A percentile compares a stretch with the other conserved stretches of the same genome.
Conservation (phyloP, 2,888 invertebrate species). For the Apodemia hepburni region DNA sequence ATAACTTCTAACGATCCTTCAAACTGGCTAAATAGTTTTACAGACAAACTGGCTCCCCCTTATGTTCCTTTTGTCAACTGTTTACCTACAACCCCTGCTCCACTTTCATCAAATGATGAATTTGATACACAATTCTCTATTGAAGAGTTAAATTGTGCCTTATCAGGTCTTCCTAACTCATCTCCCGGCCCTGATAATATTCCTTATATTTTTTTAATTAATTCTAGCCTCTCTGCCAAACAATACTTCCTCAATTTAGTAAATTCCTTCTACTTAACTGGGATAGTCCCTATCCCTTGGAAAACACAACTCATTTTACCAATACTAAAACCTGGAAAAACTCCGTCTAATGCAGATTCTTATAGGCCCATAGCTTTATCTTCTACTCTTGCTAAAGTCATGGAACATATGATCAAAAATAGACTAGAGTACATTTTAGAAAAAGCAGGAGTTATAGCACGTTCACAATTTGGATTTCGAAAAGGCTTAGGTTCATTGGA, state of each 20-base stretch:
- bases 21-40: conserved; percentile 13
- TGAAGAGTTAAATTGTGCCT: conserved; percentile 20
- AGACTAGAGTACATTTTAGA: conserved; percentile 1
- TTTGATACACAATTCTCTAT: conserved; percentile 25
- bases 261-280: conserved; percentile 19
- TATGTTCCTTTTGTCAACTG: background rate
- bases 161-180: conserved; percentile 23
- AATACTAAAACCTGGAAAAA: conserved; percentile 24
- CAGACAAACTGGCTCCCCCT: conserved; percentile 7
- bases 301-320: conserved; percentile 25
- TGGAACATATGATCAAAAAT: conserved; percentile 29
- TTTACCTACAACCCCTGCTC: background rate
- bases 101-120: background rate
- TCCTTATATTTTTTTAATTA: conserved; percentile 26
- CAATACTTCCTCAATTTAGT: conserved; percentile 19
- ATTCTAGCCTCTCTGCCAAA: conserved; percentile 4
- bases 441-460: background rate
- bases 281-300: conserved; percentile 23
- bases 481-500: conserved; percentile 13
- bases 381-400: conserved; percentile 22
- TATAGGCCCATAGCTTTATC: conserved; percentile 29
- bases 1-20: conserved; percentile 9
- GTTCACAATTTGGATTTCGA: conserved; percentile 15
- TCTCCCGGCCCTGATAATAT: conserved; percentile 30
- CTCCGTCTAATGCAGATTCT: conserved; percentile 15